Base-by-base conservation (phyloP, 2,888 invertebrate genomes). In the Eupelmus urozonus region DNA sequence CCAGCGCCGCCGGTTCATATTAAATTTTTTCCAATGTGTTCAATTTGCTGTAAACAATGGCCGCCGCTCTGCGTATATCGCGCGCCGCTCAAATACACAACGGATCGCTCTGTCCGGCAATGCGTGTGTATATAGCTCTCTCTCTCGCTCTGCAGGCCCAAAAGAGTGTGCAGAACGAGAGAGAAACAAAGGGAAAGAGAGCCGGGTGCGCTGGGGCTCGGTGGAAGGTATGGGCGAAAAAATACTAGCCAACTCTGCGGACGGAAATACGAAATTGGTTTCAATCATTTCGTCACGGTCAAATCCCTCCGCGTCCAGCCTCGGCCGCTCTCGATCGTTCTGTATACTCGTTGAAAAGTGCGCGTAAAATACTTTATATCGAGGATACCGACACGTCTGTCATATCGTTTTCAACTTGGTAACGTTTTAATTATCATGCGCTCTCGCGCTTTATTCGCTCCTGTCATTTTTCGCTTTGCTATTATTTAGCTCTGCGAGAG, bases 1-100 rank as follows among this genome's bases (percentile, higher is more conserved):
- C 16, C n/a, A 9, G 25, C 4, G 25, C 5, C 55, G 9, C 5
- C 55, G 55, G 42, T 82, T 84, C 83, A 82, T 85, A 85, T 85
- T 84, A 84, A 83, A 51, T 66, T 74, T 59, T 74, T 66, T 51
- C 34, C 45, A 25, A 49, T 51, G 34, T 27, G 74, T 51, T 85
- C 84, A 84, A 85, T 86, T 85, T 84, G 79, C 83, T 82, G 83
- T 82, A 83, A 85, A 85, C 84, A 85, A 83, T 83, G 74, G 59
- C 25, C 59, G 59, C 16, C 45, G 45, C 45, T 45, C 45, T 45
- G 13, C 9, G 5, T 34, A 3, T 34, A 3, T 34, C 16, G 23
- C 27, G 1, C 59, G 1, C 55, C 62, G 34, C n/a, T 42, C 62
- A 62, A 62, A 62, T 40, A 62, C 40, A 49, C 40, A 49, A 49